These are phyloP conservation scores for Drosophila ezoana DNA, from an alignment of 2,888 invertebrate species.

Conservation along the genomic window DNA sequence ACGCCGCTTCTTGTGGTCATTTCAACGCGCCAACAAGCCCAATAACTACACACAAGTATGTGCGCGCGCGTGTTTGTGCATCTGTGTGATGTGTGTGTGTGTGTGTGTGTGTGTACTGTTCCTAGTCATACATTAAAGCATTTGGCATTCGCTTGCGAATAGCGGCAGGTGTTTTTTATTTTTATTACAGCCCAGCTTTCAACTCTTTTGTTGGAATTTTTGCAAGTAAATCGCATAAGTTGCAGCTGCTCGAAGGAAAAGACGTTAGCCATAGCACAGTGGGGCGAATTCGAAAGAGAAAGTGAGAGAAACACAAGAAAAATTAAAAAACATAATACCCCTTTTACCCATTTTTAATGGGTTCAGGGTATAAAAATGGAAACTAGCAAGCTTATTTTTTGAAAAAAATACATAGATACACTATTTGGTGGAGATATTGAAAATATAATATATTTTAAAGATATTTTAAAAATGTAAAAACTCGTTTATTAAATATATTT, in stretches of 20 bases:
- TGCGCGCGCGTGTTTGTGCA: slow-evolving; percentile 6
- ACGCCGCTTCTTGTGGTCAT: slow-evolving; percentile 63
- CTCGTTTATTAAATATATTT: too few species aligned
- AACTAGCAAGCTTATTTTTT: too few species aligned
- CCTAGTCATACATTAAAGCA: slow-evolving; percentile 19
- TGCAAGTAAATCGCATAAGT: slow-evolving; percentile 73
- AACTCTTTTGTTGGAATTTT: slow-evolving; percentile 57
- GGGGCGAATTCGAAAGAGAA: slow-evolving; percentile 8
- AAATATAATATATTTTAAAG: too few species aligned
- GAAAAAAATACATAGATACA: too few species aligned
- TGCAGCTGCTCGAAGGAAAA: slow-evolving; percentile 65
- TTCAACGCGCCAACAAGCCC: slow-evolving; percentile 28
- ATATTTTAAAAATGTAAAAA: too few species aligned
- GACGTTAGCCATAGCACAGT: slow-evolving; percentile 36
- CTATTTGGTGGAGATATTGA: too few species aligned
- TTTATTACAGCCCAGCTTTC: slow-evolving; percentile 61
- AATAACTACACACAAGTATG: slow-evolving; percentile 4
- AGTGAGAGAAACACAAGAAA: too few species aligned
- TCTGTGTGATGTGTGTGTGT: not conserved
- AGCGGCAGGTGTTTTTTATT: slow-evolving; percentile 69
- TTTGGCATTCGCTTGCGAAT: slow-evolving; percentile 43
- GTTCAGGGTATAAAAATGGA: too few species aligned
- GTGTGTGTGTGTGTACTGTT: not conserved
- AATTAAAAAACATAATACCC: too few species aligned
- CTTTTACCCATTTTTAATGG: too few species aligned